Evolutionary conservation across 2,888 invertebrate species (phyloP), one percentile per base, ranked within the genome.

Genomic region (Cheilosia pagana): DNA sequence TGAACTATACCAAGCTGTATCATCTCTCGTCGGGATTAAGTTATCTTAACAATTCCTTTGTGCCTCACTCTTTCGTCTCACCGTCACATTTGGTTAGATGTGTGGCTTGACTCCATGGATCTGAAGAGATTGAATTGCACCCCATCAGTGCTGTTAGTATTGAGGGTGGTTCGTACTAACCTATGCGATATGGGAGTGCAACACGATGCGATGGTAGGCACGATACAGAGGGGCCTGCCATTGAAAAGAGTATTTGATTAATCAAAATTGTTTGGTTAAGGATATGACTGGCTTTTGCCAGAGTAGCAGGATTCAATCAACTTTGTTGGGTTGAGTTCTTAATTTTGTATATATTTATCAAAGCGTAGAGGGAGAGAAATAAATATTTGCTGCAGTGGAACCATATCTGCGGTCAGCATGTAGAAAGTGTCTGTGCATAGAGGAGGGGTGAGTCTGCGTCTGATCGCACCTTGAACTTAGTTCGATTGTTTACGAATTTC

Each of bases 1-100:
- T 63, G 50, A 35, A 77, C 76, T 70, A 50, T 70, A 50, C 31
- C 28, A 8, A 10, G 52, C 57, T 71, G 53, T 65, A 8, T 31
- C 50, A 19, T 50, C 48, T 35, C 21, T 62, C 60, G 67, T 60
- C 53, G 53, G 62, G 79, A 67, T 48, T 60, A 74, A 74, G 67
- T 74, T 74, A 81, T 81, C 67, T 62, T 39, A 74, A 48, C 67
- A 68, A 74, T 62, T 62, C 48, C 48, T 81, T 81, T 81, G 63
- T 81, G 12, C 23, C n/a, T 28, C 35, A 48, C n/a, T 8, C 52
- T 2, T 31, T 14, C 53, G 16, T 43, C n/a, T n/a, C 5, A 12
- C 5, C 31, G 19, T 39, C 7, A 6, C 16, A 70, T 50, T 23
- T 50, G 12, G 50, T 21, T 45, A 45, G 8, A 23, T 6, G 21